phyloP scores from a whole-genome alignment of 2,797 vertebrate genomes.

The Pseudochromis fuscus region DNA sequence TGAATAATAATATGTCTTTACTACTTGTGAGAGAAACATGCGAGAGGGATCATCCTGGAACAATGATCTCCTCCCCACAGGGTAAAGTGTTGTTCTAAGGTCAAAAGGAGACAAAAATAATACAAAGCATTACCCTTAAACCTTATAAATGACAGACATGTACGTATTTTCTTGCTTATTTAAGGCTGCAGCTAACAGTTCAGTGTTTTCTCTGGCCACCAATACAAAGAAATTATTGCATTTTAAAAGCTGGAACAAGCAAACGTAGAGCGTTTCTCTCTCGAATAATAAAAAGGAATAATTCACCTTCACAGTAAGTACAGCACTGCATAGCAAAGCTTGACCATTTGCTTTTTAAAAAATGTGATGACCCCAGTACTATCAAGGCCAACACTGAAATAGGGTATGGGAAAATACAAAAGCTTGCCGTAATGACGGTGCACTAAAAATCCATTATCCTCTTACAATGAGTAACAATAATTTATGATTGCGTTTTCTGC shows the following conservation, averaged over 20 bases:
- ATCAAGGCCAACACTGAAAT: conserved; percentile 35
- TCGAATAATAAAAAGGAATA: too few species aligned
- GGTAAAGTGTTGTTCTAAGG: neutral
- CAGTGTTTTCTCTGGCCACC: too few species aligned
- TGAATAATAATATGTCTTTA: conserved; percentile 1
- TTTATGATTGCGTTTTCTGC: conserved; percentile 59
- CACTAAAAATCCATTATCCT: conserved; percentile 68
- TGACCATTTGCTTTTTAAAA: conserved; percentile 2
- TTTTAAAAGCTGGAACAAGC: too few species aligned
- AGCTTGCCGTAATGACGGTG: conserved; percentile 28
- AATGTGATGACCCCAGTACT: conserved; percentile 31
- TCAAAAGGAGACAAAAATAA: neutral
- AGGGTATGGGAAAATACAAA: conserved; percentile 41
- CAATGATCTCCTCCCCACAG: neutral
- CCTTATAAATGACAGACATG: neutral
- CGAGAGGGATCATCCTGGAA: neutral
- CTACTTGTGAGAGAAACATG: conserved; percentile 8
- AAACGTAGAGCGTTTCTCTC: too few species aligned
- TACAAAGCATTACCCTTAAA: too few species aligned
- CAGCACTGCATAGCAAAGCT: neutral
- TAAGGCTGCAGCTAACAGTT: too few species aligned
- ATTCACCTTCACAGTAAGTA: neutral
- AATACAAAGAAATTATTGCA: too few species aligned
- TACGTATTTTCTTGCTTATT: too few species aligned
- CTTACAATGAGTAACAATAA: conserved; percentile 55